Conservation (phyloP, 2,888 invertebrate genomes). For the Phymatocera aterrima region DNA sequence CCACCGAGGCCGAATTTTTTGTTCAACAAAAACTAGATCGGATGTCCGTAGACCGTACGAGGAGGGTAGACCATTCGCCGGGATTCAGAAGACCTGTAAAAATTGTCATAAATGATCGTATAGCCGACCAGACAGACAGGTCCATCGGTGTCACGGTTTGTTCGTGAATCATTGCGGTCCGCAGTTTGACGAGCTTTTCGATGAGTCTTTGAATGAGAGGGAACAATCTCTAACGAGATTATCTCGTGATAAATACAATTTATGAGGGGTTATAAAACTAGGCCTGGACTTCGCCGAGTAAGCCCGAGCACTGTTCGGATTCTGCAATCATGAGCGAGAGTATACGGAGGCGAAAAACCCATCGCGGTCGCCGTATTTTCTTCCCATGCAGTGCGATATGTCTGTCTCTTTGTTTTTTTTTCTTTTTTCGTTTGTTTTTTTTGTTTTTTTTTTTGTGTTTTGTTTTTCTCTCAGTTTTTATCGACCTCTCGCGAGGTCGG, state of each 20-base stretch:
- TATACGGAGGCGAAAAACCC: neutral
- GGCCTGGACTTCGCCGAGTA: neutral
- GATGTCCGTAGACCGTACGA: neutral
- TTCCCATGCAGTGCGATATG: too few species aligned
- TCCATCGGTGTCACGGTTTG: neutral
- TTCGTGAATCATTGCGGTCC: slow-evolving; percentile 3
- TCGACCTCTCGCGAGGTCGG: neutral
- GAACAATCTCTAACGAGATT: slow-evolving; percentile 36
- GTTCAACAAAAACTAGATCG: neutral
- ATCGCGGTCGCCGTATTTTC: slow-evolving; percentile 8
- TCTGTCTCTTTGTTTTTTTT: neutral
- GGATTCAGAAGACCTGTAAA: slow-evolving; percentile 12
- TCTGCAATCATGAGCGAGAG: neutral
- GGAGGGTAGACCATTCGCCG: neutral
- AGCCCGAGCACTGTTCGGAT: neutral
- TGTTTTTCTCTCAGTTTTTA: neutral
- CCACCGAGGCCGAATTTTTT: neutral
- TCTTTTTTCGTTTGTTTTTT: neutral
- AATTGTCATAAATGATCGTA: slow-evolving; percentile 38
- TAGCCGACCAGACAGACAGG: neutral
- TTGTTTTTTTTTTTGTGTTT: neutral
- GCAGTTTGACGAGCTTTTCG: neutral
- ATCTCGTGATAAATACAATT: slow-evolving; percentile 33
- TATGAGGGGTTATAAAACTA: neutral
- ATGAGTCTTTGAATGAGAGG: slow-evolving; percentile 10